phyloP scores from a whole-genome alignment of 2,888 invertebrate species.

The Graphium colonna region DNA sequence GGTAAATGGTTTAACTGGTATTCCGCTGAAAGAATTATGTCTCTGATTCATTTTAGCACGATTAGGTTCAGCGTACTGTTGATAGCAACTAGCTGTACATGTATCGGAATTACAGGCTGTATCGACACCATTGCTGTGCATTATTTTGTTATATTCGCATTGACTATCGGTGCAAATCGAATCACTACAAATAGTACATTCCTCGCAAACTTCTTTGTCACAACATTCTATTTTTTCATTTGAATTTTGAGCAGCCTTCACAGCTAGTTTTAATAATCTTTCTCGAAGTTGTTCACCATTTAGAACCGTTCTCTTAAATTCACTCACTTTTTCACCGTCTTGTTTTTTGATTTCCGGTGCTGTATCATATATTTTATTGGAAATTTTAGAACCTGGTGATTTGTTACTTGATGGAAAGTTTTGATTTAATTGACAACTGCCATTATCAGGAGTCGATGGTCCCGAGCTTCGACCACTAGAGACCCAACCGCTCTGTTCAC shows the following conservation, averaged over 20 bases:
- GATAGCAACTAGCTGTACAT: slow-evolving; percentile 65
- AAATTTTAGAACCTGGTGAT: slow-evolving; percentile 44
- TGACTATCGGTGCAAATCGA: slow-evolving; percentile 75
- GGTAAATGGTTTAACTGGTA: slow-evolving; percentile 62
- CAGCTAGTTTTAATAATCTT: slow-evolving; percentile 82
- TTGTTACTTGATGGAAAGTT: slow-evolving; percentile 59
- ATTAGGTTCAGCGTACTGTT: slow-evolving; percentile 56
- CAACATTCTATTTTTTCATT: slow-evolving; percentile 76
- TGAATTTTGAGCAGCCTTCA: slow-evolving; percentile 68
- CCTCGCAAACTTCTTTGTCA: slow-evolving; percentile 74
- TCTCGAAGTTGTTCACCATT: slow-evolving; percentile 84
- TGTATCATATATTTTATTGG: slow-evolving; percentile 50
- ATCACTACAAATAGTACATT: slow-evolving; percentile 74
- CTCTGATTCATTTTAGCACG: slow-evolving; percentile 59
- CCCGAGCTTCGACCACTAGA: slow-evolving; percentile 86
- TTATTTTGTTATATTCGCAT: slow-evolving; percentile 71
- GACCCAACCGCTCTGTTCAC: slow-evolving; percentile 94
- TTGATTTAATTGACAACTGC: slow-evolving; percentile 74
- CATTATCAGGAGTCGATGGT: slow-evolving; percentile 81
- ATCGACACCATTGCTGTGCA: slow-evolving; percentile 69
- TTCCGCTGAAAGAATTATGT: slow-evolving; percentile 72
- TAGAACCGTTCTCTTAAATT: slow-evolving; percentile 72
- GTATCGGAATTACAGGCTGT: slow-evolving; percentile 68
- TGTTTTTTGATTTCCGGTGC: slow-evolving; percentile 40
- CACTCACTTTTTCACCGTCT: slow-evolving; percentile 60